Conservation (phyloP, 2,888 invertebrate genomes). For the Adelognathus sp. region DNA sequence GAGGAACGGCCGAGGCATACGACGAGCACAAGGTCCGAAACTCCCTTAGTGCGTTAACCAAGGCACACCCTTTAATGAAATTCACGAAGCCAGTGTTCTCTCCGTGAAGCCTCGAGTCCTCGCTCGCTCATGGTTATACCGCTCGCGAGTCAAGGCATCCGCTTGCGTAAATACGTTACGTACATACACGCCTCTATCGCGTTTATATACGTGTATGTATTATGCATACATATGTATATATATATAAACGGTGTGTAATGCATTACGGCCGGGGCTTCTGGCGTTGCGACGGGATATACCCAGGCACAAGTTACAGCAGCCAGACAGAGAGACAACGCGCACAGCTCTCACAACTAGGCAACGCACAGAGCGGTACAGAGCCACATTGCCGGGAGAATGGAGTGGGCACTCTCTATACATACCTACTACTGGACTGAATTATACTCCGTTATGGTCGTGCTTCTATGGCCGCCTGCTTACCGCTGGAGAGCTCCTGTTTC, state of each 20-base stretch:
- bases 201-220: not conserved
- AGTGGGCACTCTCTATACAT: conserved; percentile 75
- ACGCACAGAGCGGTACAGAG: conserved; percentile 69
- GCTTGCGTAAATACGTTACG: conserved; percentile 64
- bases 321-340: not conserved
- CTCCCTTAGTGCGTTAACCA: conserved; percentile 55
- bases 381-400: conserved; percentile 70
- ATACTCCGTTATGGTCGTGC: conserved; percentile 76
- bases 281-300: conserved; percentile 55
- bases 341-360: conserved; percentile 56
- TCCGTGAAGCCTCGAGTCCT: conserved; percentile 47
- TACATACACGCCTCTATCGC: conserved; percentile 49
- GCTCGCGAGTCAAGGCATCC: conserved; percentile 44
- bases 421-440: conserved; percentile 75
- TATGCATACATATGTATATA: not conserved
- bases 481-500: conserved; percentile 54
- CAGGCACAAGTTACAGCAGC: conserved; percentile 29
- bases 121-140: conserved; percentile 46
- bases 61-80: conserved; percentile 65
- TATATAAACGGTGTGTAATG: conserved; percentile 73
- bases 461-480: conserved; percentile 67
- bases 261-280: conserved; percentile 71
- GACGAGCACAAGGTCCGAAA: conserved; percentile 43
- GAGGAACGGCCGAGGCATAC: conserved; percentile 6
- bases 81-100: conserved; percentile 64